Percentiles rank a stretch among this genome's conserved stretches.
Conservation (phyloP, 2,113 vertebrate species). For the Neodon shergylaensis region DNA sequence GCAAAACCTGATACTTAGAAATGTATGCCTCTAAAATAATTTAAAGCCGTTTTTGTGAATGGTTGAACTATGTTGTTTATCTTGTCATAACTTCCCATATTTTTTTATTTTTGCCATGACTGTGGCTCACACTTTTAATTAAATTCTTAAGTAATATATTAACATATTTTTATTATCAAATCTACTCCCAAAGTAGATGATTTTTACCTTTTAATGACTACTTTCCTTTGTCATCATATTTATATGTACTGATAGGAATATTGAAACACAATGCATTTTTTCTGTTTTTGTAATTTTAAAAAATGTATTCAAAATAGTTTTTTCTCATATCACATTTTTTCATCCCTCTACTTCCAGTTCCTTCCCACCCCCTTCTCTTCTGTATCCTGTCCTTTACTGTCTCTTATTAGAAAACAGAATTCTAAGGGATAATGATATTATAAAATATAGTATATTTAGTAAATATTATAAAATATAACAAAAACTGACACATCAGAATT, state of each 20-base stretch:
- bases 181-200: not conserved
- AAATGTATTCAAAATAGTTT: not conserved
- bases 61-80: not conserved
- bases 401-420: not conserved
- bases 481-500: not conserved
- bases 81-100: not conserved
- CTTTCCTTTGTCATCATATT: not conserved
- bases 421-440: not conserved
- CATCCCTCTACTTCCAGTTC: not conserved
- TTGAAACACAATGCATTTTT: not conserved
- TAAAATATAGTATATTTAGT: not conserved
- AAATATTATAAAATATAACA: not conserved
- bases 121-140: not conserved
- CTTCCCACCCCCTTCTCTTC: not conserved
- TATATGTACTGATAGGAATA: not conserved
- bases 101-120: not conserved
- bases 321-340: not conserved
- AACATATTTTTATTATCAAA: not conserved
- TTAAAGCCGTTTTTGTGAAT: not conserved
- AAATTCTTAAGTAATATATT: not conserved
- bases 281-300: not conserved
- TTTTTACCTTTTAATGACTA: not conserved
- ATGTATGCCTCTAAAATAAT: not conserved
- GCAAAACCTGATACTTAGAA: not conserved
- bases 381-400: not conserved